phyloP scores from a whole-genome alignment of 1,140 invertebrate genomes.

The Charaxes varanes region DNA sequence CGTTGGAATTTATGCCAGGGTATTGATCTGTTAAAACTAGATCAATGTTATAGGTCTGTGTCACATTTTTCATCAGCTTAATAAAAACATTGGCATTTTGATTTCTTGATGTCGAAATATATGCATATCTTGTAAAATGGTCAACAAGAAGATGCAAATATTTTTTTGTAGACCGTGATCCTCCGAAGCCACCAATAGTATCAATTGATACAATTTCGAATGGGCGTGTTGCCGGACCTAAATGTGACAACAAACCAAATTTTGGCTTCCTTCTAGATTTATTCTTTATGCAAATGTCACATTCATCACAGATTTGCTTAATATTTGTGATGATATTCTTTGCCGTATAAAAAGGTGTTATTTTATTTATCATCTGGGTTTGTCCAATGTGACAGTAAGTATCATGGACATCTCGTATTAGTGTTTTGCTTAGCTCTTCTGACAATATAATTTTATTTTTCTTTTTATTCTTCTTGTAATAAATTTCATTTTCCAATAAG shows the following conservation, averaged over 20 bases:
- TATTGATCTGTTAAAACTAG: constrained; percentile 4
- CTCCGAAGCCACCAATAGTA: constrained; percentile 23
- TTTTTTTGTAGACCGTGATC: constrained; percentile 23
- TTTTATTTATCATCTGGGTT: constrained; percentile 5
- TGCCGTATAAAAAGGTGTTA: not conserved
- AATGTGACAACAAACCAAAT: constrained; percentile 31
- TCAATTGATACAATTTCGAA: constrained; percentile 25
- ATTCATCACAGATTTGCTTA: constrained; percentile 1
- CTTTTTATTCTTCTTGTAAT: too few species aligned
- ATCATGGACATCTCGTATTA: not conserved
- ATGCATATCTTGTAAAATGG: constrained; percentile 28
- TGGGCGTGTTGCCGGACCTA: constrained; percentile 28
- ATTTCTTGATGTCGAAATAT: constrained; percentile 27
- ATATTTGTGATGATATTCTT: constrained; percentile 3
- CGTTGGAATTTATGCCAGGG: constrained; percentile 5
- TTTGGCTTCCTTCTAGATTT: constrained; percentile 5
- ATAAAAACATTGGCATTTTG: constrained; percentile 16
- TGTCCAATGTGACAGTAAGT: constrained; percentile 7
- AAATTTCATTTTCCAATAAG: too few species aligned
- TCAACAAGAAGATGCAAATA: constrained; percentile 23
- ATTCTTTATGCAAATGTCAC: constrained; percentile 5
- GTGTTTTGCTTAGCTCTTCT: too few species aligned
- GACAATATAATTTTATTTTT: too few species aligned
- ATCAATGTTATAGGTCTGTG: constrained; percentile 4
- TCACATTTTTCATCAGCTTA: constrained; percentile 4